A percentile compares a stretch with the other conserved stretches of the same genome.
Conservation (phyloP, 2,113 vertebrate genomes). For the Oreocharis arfaki region DNA sequence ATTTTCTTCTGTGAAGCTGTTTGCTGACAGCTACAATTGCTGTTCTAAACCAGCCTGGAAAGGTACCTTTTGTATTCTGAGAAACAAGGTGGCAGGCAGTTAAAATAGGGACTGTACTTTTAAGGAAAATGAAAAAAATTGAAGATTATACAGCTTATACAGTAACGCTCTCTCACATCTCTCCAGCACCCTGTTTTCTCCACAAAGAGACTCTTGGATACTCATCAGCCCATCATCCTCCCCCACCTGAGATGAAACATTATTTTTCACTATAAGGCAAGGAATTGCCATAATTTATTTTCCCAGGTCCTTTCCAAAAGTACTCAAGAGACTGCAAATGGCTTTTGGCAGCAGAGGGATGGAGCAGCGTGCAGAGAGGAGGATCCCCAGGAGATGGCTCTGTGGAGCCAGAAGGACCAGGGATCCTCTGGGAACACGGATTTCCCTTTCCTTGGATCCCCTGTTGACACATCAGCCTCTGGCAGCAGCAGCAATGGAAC, state of each 20-base stretch:
- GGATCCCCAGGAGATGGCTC: background rate
- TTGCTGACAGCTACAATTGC: background rate
- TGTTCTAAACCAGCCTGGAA: background rate
- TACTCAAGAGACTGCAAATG: fast-evolving
- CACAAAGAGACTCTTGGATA: background rate
- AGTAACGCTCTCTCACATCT: background rate
- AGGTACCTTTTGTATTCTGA: background rate
- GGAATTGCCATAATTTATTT: background rate
- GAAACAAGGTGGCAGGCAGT: background rate
- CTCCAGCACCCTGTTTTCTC: background rate
- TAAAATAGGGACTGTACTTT: background rate
- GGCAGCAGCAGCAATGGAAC: background rate
- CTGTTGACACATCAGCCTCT: background rate
- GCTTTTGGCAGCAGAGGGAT: background rate
- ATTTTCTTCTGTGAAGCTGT: background rate
- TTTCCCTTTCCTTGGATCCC: background rate
- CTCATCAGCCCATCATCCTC: background rate
- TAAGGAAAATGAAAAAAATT: background rate
- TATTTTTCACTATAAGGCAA: background rate
- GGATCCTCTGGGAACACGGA: background rate
- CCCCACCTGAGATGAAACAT: background rate
- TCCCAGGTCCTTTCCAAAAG: background rate
- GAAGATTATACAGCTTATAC: background rate
- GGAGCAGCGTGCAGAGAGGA: background rate
- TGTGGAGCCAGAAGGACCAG: background rate